Conservation (phyloP, 2,113 vertebrate genomes). For the Terrapene triunguis region DNA sequence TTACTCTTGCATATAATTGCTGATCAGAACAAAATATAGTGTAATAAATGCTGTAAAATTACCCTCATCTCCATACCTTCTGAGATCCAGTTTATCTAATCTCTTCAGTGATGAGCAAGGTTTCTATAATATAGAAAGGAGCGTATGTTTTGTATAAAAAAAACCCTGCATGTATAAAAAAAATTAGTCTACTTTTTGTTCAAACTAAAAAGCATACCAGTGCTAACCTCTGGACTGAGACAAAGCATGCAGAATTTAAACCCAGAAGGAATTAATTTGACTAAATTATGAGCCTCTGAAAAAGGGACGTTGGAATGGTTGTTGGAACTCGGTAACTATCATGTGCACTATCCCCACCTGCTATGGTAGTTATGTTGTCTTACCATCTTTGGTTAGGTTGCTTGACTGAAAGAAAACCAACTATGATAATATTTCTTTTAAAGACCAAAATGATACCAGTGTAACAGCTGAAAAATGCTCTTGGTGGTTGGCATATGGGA, state of each 20-base stretch:
- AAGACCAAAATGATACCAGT: constrained; percentile 34
- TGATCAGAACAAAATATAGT: neutral
- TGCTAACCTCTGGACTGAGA: neutral
- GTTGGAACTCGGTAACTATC: neutral
- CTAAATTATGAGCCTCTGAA: neutral
- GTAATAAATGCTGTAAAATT: constrained; percentile 51
- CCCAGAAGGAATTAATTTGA: constrained; percentile 1
- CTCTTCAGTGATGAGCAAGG: constrained; percentile 7
- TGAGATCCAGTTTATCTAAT: constrained; percentile 17
- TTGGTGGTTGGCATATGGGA: neutral
- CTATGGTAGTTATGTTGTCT: neutral
- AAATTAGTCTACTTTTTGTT: neutral
- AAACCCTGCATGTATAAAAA: too few species aligned
- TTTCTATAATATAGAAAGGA: constrained; percentile 17
- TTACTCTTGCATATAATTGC: neutral
- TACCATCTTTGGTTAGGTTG: neutral
- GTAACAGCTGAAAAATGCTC: constrained; percentile 1
- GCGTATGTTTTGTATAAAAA: neutral
- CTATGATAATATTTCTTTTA: neutral
- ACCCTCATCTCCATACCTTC: constrained; percentile 18
- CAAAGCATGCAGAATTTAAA: constrained; percentile 6
- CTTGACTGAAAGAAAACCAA: neutral
- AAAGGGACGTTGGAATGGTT: neutral
- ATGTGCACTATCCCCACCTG: neutral
- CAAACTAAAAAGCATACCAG: constrained; percentile 5